phyloP scores from a whole-genome alignment of 2,888 invertebrate species.

The Sipha maydis region DNA sequence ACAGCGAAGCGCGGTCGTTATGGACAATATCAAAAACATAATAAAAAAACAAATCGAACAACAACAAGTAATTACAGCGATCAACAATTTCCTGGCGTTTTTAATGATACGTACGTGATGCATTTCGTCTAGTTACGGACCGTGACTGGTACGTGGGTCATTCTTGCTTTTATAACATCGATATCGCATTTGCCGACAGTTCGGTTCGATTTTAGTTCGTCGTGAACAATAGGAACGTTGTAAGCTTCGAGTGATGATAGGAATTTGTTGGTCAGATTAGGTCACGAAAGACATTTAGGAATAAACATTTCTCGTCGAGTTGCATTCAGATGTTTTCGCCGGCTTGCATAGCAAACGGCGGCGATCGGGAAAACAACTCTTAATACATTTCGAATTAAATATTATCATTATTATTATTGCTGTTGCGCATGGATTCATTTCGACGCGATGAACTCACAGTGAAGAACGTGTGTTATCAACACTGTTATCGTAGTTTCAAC shows the following conservation, averaged over 20 bases:
- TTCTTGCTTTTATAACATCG: background rate
- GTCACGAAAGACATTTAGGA: too few relatives aligned
- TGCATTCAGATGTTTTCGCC: background rate
- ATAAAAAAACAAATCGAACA: too few relatives aligned
- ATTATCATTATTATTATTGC: too few relatives aligned
- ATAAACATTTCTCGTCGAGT: background rate
- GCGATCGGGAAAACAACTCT: background rate
- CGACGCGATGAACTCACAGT: too few relatives aligned
- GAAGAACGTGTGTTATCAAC: background rate
- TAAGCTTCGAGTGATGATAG: too few relatives aligned
- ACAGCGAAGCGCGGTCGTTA: too few relatives aligned
- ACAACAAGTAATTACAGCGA: background rate
- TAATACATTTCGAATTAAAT: too few relatives aligned
- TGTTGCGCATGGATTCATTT: too few relatives aligned
- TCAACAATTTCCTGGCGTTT: background rate
- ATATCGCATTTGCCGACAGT: background rate
- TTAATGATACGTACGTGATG: background rate
- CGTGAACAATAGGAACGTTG: too few relatives aligned
- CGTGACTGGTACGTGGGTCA: background rate
- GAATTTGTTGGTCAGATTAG: background rate
- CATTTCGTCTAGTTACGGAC: background rate
- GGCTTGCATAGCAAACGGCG: background rate
- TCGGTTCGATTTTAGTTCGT: too few relatives aligned
- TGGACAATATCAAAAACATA: too few relatives aligned
- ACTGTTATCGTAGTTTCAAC: too few relatives aligned